Conservation (phyloP, 2,888 invertebrate species). For the Nipponacmea schrenckii region DNA sequence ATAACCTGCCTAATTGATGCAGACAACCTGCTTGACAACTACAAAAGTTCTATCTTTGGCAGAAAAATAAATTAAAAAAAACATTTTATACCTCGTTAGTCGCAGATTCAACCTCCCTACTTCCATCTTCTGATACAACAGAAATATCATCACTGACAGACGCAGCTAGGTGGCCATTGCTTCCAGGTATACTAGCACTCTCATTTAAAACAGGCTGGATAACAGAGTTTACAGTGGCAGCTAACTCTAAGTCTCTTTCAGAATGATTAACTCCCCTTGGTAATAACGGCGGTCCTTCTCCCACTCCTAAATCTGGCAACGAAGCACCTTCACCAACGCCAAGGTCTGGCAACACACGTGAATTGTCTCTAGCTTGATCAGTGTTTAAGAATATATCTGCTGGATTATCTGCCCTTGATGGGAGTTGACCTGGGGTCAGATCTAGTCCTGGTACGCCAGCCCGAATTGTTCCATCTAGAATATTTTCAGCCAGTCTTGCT, state of each 20-base stretch:
- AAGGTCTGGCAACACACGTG: conserved; percentile 11
- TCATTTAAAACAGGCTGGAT: neutral
- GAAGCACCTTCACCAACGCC: conserved; percentile 24
- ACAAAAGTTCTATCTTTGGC: too few species aligned
- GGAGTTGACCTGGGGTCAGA: neutral
- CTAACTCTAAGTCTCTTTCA: too few species aligned
- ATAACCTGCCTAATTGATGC: too few species aligned
- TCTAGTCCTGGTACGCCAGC: conserved; percentile 14
- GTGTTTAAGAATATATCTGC: neutral
- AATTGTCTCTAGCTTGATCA: conserved; percentile 16
- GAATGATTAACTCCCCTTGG: too few species aligned
- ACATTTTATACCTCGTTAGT: conserved; percentile 18
- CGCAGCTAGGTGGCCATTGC: neutral
- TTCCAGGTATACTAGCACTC: neutral
- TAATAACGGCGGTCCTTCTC: too few species aligned
- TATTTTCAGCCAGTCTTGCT: conserved; percentile 31
- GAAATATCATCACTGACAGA: neutral
- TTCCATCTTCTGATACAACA: neutral
- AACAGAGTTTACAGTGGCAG: too few species aligned
- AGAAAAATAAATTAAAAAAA: neutral
- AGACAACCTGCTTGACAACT: too few species aligned
- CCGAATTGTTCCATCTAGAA: conserved; percentile 32
- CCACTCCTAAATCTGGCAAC: conserved; percentile 28
- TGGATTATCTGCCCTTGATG: conserved; percentile 9
- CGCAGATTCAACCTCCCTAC: conserved; percentile 2